Evolutionary conservation across 2,888 invertebrate genomes (phyloP).

Genomic region (Cylloceria caligata): DNA sequence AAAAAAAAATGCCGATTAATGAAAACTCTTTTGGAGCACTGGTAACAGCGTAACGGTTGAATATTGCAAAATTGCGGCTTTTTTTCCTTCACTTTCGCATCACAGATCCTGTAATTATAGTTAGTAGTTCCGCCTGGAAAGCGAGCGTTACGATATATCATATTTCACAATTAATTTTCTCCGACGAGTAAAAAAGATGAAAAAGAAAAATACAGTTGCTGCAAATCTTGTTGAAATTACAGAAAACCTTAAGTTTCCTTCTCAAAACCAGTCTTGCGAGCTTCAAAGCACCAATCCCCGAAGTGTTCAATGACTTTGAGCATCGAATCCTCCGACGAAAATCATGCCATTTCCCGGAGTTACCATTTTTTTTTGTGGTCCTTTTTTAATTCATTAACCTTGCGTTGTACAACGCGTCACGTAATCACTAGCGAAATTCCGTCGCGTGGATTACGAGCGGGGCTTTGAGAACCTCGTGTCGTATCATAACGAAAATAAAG

Average conservation of each 20-base stretch:
- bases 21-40: no score
- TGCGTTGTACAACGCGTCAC: conserved; percentile 30
- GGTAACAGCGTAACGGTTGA: no score
- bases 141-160: conserved; percentile 57
- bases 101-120: conserved; percentile 14
- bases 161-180: conserved; percentile 16
- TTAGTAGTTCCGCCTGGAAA: conserved; percentile 63
- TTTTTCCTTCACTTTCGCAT: conserved; percentile 13
- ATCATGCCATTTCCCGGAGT: conserved; percentile 32
- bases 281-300: conserved; percentile 2
- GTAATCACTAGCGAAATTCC: conserved; percentile 51
- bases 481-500: conserved; percentile 22
- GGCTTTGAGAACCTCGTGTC: conserved; percentile 52
- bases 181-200: background rate
- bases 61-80: background rate
- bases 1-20: background rate
- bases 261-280: background rate
- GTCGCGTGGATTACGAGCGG: conserved; percentile 38
- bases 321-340: conserved; percentile 15
- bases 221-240: conserved; percentile 10
- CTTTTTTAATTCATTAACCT: conserved; percentile 3
- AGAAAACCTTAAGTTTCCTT: conserved; percentile 4
- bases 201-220: conserved; percentile 19
- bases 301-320: conserved; percentile 20
- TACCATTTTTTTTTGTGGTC: conserved; percentile 16